A percentile compares a stretch with the other conserved stretches of the same genome.
Conservation (phyloP, 2,113 vertebrate genomes). For the Lichenostomus cassidix region DNA sequence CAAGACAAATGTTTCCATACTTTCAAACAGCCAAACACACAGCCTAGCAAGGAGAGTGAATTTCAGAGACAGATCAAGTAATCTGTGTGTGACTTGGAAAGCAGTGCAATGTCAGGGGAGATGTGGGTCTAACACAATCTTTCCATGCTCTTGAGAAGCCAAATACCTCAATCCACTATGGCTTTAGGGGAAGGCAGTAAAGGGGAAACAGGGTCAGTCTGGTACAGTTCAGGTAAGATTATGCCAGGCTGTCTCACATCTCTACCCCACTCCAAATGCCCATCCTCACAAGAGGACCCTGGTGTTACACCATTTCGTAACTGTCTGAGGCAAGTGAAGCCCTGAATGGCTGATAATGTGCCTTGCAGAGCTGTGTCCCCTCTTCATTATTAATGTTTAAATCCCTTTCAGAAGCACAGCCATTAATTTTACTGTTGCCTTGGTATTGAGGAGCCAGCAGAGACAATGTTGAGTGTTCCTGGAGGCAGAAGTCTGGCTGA, state of each 20-base stretch:
- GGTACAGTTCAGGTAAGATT: background rate
- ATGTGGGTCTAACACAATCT: background rate
- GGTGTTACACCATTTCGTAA: accelerated
- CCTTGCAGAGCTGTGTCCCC: background rate
- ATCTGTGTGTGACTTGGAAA: background rate
- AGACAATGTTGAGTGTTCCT: background rate
- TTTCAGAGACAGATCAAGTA: background rate
- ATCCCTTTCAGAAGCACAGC: background rate
- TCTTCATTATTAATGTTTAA: background rate
- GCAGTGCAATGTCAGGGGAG: background rate
- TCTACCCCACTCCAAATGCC: background rate
- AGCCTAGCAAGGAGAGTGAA: accelerated
- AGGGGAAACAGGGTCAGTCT: background rate
- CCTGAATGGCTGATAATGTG: background rate
- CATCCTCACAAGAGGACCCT: background rate
- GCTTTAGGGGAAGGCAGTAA: background rate
- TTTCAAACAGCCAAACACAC: background rate
- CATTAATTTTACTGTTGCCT: background rate
- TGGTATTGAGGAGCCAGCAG: background rate
- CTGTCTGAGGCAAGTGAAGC: background rate
- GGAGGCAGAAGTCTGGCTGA: background rate
- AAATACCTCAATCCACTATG: background rate
- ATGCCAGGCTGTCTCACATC: background rate
- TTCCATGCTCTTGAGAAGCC: background rate
- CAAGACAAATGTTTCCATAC: background rate